Conservation (phyloP, 1,140 invertebrate species). For the Drosophila quadrilineata region DNA sequence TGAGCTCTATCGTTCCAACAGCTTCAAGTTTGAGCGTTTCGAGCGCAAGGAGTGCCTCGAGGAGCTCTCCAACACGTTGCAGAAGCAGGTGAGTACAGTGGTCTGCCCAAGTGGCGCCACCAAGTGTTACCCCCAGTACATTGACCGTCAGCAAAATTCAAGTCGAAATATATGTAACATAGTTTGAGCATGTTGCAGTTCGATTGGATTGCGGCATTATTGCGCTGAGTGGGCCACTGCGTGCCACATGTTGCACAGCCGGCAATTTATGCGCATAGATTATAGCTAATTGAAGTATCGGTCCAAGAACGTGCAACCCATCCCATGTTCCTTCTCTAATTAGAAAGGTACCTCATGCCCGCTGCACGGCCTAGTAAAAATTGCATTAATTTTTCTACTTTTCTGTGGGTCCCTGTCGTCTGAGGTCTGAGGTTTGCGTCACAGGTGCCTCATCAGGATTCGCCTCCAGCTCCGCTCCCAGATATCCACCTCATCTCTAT, state of each 20-base stretch:
- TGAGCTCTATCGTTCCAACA: conserved; percentile 91
- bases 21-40: conserved; percentile 92
- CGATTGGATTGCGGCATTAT: conserved; percentile 34
- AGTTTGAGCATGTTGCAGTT: neutral
- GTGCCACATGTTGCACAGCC: conserved; percentile 58
- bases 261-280: conserved; percentile 70
- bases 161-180: conserved; percentile 10
- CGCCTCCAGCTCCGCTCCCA: conserved; percentile 1
- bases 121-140: neutral
- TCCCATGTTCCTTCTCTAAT: conserved; percentile 35
- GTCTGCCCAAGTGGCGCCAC: neutral
- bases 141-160: conserved; percentile 24
- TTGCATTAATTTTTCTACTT: conserved; percentile 39
- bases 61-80: conserved; percentile 81
- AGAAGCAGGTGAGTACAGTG: conserved; percentile 82
- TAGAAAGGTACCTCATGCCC: conserved; percentile 13
- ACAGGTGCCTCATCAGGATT: conserved; percentile 41
- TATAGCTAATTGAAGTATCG: conserved; percentile 55
- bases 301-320: conserved; percentile 14
- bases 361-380: conserved; percentile 38
- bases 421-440: conserved; percentile 1
- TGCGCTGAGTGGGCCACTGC: conserved; percentile 9
- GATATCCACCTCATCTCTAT: no score
- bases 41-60: conserved; percentile 85
- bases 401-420: neutral